Base-by-base conservation (phyloP, 2,113 vertebrate genomes). In the Pterocles gutturalis region DNA sequence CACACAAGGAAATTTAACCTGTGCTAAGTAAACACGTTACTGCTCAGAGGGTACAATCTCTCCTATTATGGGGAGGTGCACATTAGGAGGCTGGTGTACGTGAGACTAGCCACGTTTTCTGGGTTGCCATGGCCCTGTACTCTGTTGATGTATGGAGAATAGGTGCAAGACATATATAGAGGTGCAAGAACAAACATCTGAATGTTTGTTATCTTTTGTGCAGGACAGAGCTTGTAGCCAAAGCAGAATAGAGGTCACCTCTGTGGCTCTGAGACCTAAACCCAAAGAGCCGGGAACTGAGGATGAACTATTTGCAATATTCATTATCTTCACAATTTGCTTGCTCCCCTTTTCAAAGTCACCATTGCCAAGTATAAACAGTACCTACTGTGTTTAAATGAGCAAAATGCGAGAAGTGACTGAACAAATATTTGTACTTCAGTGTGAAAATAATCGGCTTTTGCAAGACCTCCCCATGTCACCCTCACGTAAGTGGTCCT, bases 1-100 rank as follows among this genome's bases (percentile, higher is more conserved):
- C 77, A 91, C 91, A 89, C 83, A 94, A 84, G 86, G 89, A 96
- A 90, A 91, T 92, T 88, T 84, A 96, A 91, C 95, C 77, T 92
- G 87, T 53, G 26, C 48, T 93, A 78, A 87, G 81, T 93, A 96
- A 96, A 91, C 77, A 94, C 34, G 41, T 77, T 75, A 82, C 45
- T 61, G 29, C 51, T 95, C 36, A 60, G 89, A 92, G 77, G 58
- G 71, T 62, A 92, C 72, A 94, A 54, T 84, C 54, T 92, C 79
- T 93, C 80, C 86, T 94, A 10, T 94, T 93, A 82, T 34, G 38
- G 81, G 86, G 60, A 89, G 33, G 72, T 79, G 73, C 69, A 64
- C 0, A 1, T 60, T 48, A 66, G 73, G 48, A 84, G 61, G 48
- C 53, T 79, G 69, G 73, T 66, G 83, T 95, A 94, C 21, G 38